These are phyloP conservation scores for Oryzias javanicus DNA, from an alignment of 2,113 vertebrate genomes.

Conservation along the genomic window DNA sequence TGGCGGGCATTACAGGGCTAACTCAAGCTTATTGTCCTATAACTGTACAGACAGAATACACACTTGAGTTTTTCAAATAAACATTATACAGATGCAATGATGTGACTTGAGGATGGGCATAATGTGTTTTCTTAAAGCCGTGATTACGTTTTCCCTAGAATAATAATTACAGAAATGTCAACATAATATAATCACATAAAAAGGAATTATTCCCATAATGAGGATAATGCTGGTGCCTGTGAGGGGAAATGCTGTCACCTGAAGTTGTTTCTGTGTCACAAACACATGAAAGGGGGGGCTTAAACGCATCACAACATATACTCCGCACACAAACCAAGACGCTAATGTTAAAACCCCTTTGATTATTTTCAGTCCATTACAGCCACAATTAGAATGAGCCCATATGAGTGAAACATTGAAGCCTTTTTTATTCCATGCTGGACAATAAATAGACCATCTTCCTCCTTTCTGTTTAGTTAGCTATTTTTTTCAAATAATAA, in stretches of 20 bases:
- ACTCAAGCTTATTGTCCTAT: too few species aligned
- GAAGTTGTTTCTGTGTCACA: conserved; percentile 15
- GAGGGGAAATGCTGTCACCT: conserved; percentile 14
- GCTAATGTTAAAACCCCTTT: conserved; percentile 20
- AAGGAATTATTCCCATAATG: conserved; percentile 3
- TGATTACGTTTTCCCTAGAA: conserved; percentile 6
- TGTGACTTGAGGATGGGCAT: not conserved
- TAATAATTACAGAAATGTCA: conserved; percentile 2
- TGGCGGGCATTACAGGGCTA: too few species aligned
- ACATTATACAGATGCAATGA: too few species aligned
- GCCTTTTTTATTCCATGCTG: not conserved
- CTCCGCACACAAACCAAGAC: conserved; percentile 17
- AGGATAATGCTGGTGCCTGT: conserved; percentile 18
- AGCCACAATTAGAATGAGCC: not conserved
- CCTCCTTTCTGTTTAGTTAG: not conserved
- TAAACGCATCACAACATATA: conserved; percentile 19
- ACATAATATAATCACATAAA: conserved; percentile 15
- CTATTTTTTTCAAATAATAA: not conserved
- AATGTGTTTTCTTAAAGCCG: not conserved
- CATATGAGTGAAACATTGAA: conserved; percentile 11
- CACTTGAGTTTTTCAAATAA: too few species aligned
- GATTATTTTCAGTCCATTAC: conserved; percentile 15
- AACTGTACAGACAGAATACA: too few species aligned
- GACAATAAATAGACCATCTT: not conserved
- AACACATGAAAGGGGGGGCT: conserved; percentile 18